Evolutionary conservation across 2,888 invertebrate species (phyloP).

Genomic region (Drosophila tripunctata): DNA sequence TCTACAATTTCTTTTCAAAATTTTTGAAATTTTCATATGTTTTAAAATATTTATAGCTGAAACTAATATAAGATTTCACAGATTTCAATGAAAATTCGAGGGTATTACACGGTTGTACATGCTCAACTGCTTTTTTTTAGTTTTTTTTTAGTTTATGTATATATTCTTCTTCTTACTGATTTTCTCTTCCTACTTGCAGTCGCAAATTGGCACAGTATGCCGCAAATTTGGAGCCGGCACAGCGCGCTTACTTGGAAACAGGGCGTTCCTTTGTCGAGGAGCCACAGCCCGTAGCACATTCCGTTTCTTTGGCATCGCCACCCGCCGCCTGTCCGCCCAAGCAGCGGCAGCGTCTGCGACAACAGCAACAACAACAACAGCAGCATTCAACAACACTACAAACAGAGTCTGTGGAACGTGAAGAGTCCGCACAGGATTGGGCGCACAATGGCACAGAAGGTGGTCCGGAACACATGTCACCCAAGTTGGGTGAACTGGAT

Average conservation of each 20-base stretch:
- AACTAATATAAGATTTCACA: no score
- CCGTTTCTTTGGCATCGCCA: conserved; percentile 62
- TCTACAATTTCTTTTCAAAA: no score
- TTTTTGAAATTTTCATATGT: no score
- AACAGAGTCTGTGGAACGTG: conserved; percentile 22
- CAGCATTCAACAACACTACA: conserved; percentile 25
- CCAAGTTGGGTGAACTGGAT: conserved; percentile 24
- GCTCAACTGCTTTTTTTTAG: no score
- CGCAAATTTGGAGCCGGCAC: conserved; percentile 71
- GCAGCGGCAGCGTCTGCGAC: conserved; percentile 70
- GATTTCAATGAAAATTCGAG: no score
- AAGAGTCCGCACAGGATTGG: conserved; percentile 52
- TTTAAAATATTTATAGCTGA: no score
- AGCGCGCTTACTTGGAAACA: conserved; percentile 72
- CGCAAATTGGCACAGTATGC: conserved; percentile 79
- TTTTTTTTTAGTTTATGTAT: no score
- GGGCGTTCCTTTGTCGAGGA: conserved; percentile 67
- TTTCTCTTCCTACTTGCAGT: conserved; percentile 31
- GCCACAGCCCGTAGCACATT: conserved; percentile 59
- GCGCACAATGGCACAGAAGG: conserved; percentile 15
- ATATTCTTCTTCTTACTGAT: no score
- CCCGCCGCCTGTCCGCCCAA: conserved; percentile 72
- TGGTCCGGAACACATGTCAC: conserved; percentile 8
- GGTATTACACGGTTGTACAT: no score
- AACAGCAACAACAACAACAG: conserved; percentile 53